These are phyloP conservation scores for Cinclus mexicanus DNA, from an alignment of 2,113 vertebrate genomes.

Conservation along the genomic window DNA sequence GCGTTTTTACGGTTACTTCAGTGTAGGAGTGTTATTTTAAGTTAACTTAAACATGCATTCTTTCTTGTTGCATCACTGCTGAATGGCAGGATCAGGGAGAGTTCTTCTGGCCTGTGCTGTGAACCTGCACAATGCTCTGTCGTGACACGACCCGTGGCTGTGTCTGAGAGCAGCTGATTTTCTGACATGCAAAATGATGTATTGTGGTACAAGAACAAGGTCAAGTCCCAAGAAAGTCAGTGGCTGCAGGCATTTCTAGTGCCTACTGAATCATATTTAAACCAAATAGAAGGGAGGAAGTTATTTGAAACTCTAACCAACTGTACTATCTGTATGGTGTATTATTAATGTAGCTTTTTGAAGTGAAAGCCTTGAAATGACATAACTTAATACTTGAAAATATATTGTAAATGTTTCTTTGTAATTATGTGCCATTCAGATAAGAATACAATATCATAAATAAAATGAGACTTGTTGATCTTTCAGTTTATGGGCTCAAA, in stretches of 20 bases:
- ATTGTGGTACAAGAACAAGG: constrained; percentile 62
- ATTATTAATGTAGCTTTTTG: constrained; percentile 80
- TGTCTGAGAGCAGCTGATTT: constrained; percentile 71
- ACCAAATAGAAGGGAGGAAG: constrained; percentile 76
- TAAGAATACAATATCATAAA: constrained; percentile 71
- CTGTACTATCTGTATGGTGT: constrained; percentile 79
- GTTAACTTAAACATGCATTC: constrained; percentile 66
- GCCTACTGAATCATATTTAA: constrained; percentile 78
- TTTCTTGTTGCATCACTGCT: constrained; percentile 69
- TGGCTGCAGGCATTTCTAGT: constrained; percentile 82
- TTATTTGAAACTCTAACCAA: constrained; percentile 70
- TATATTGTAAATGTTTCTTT: constrained; percentile 79
- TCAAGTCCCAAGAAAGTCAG: constrained; percentile 67
- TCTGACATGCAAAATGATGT: constrained; percentile 59
- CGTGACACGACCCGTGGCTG: constrained; percentile 58
- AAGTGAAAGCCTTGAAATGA: constrained; percentile 81
- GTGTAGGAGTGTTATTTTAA: not conserved
- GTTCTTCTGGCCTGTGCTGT: constrained; percentile 57
- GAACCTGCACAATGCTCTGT: constrained; percentile 66
- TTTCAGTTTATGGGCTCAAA: constrained; percentile 77
- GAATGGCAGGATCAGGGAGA: constrained; percentile 59
- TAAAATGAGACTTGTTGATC: constrained; percentile 79
- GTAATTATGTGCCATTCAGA: constrained; percentile 79
- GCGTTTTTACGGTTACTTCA: constrained; percentile 27
- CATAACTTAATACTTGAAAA: constrained; percentile 79